phyloP scores from a whole-genome alignment of 2,888 invertebrate species.

The Stenodera caucasica region DNA sequence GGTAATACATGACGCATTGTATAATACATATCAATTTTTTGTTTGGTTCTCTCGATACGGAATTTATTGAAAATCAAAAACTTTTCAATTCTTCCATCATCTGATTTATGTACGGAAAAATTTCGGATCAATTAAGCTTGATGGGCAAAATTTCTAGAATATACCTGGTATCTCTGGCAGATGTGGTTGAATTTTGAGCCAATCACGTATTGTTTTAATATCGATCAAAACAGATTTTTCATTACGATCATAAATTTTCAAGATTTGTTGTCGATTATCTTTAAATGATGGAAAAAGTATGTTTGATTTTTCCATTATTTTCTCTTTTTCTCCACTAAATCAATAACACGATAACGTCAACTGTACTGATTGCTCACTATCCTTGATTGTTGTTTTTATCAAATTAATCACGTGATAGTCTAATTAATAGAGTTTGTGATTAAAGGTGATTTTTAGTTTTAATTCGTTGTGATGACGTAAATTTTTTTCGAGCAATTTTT shows the following conservation, averaged over 20 bases:
- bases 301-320: background rate
- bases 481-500: too few species aligned
- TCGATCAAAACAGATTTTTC: slow-evolving; percentile 33
- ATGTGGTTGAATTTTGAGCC: slow-evolving; percentile 42
- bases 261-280: slow-evolving; percentile 17
- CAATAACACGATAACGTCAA: too few species aligned
- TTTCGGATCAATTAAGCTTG: too few species aligned
- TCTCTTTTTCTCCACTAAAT: too few species aligned
- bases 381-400: too few species aligned
- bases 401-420: too few species aligned
- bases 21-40: slow-evolving; percentile 38
- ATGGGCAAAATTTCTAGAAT: too few species aligned
- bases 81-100: slow-evolving; percentile 20
- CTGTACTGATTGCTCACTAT: too few species aligned
- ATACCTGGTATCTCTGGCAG: slow-evolving; percentile 43
- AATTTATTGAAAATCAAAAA: slow-evolving; percentile 28
- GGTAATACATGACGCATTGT: slow-evolving; percentile 32
- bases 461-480: too few species aligned
- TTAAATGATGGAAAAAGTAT: background rate
- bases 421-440: too few species aligned
- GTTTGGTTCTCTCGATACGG: slow-evolving; percentile 32
- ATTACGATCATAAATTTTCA: slow-evolving; percentile 25
- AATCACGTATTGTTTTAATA: slow-evolving; percentile 35
- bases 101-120: too few species aligned
- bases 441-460: too few species aligned